phyloP scores from a whole-genome alignment of 2,888 invertebrate genomes.

The Pachydiplax longipennis region DNA sequence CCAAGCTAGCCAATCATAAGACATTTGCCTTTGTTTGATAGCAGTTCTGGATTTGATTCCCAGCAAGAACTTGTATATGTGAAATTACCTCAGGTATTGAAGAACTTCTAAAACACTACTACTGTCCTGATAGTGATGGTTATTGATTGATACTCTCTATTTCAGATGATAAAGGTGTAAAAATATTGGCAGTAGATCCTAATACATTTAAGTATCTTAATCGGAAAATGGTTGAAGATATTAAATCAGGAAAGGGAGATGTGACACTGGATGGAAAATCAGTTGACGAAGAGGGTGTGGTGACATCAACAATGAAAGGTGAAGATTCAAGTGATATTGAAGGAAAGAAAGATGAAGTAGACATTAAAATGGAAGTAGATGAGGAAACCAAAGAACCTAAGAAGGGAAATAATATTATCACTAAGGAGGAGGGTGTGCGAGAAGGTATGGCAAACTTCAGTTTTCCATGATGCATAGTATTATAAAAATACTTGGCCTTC shows the following conservation, averaged over 20 bases:
- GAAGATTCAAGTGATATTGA: neutral
- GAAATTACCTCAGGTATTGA: too few species aligned
- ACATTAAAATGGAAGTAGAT: constrained; percentile 51
- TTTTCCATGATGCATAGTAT: too few species aligned
- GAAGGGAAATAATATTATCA: neutral
- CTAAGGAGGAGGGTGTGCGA: neutral
- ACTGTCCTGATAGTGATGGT: too few species aligned
- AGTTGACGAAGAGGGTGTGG: constrained; percentile 47
- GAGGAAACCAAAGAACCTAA: constrained; percentile 50
- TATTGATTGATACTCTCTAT: neutral
- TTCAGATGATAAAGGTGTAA: constrained; percentile 70
- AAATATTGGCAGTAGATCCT: constrained; percentile 81
- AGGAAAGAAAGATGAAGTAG: constrained; percentile 48
- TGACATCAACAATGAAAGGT: constrained; percentile 12
- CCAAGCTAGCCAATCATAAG: too few species aligned
- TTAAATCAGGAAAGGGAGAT: neutral
- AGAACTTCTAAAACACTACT: too few species aligned
- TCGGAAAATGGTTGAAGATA: neutral
- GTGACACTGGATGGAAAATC: constrained; percentile 58
- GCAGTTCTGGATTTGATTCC: too few species aligned
- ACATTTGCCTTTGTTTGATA: too few species aligned
- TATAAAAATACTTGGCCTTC: too few species aligned
- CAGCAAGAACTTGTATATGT: too few species aligned
- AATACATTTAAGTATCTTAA: constrained; percentile 69
- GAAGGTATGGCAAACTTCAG: neutral